Base-by-base conservation (phyloP, 2,797 vertebrate genomes). In the Sciaenops ocellatus region DNA sequence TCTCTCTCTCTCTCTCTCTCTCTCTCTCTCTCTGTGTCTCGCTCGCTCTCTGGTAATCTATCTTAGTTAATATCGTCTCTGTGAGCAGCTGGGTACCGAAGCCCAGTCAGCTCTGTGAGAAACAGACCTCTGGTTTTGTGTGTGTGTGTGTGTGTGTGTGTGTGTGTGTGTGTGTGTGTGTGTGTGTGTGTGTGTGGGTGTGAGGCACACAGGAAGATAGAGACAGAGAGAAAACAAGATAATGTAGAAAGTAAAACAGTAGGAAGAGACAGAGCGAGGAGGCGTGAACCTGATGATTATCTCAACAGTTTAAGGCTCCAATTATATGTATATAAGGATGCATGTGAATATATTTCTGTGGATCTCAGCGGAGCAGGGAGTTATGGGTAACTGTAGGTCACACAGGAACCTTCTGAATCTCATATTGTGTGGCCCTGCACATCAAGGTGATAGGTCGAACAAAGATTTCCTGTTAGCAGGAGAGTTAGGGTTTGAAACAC, bases 21-120 rank as follows among this genome's bases (percentile, higher is more conserved):
- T 60, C 3, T 67, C 24, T 44, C 10, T 55, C 4, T 69, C 18
- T 62, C 69, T 41, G 66, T 69, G 57, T 57, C 52, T 68, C 60
- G 67, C 82, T 69, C 78, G 63, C 52, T 79, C 69, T 38, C 70
- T 78, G 82, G 92, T 93, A 92, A 95, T 95, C 94, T 94, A 90
- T 95, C 94, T 96, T 95, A 91, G 94, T 95, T 95, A 94, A 93
- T 95, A 94, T 94, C 87, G 82, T 89, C 93, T 87, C 90, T 90
- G 90, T 83, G 85, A 94, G 94, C 95, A 95, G 95, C 95, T 95
- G 95, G 93, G 93, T 88, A 89, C 90, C 86, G 20, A 86, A 88
- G 93, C 92, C 86, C 90, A 87, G 91, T 91, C 93, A 89, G 90
- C 92, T 90, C 91, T 76, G 80, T 85, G 77, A 85, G 82, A 82